A percentile compares a stretch with the other conserved stretches of the same genome.
Evolutionary conservation across 2,113 vertebrate species (phyloP).

Genomic region (Lagenorhynchus albirostris): DNA sequence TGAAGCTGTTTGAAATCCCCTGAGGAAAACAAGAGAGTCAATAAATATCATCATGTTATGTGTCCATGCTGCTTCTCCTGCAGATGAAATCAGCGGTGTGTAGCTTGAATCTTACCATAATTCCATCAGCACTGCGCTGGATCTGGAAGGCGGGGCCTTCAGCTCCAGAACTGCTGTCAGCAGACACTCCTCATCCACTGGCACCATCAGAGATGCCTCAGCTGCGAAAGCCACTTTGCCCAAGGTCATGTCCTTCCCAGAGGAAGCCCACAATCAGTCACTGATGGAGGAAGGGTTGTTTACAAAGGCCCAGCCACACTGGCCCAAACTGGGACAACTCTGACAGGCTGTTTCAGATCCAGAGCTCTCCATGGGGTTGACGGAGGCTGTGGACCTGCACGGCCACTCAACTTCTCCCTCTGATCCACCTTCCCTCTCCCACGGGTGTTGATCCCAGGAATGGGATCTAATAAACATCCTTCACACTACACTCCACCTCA

Average conservation of each 20-base stretch:
- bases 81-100: not conserved
- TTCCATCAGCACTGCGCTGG: not conserved
- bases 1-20: not conserved
- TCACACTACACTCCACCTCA: not conserved
- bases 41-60: not conserved
- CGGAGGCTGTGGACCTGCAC: not conserved
- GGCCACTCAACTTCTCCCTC: not conserved
- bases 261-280: not conserved
- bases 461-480: not conserved
- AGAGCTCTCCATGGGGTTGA: not conserved
- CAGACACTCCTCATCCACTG: not conserved
- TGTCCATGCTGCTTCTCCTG: not conserved
- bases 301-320: not conserved
- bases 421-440: not conserved
- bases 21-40: constrained; percentile 22
- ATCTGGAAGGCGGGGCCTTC: not conserved
- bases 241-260: not conserved
- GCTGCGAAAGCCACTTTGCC: not conserved
- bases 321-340: not conserved
- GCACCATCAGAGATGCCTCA: not conserved
- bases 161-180: not conserved
- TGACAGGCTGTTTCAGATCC: not conserved
- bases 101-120: not conserved
- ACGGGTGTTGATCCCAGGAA: not conserved
- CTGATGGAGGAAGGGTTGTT: not conserved